Base-by-base conservation (phyloP, 2,797 vertebrate genomes). In the Scyliorhinus canicula region DNA sequence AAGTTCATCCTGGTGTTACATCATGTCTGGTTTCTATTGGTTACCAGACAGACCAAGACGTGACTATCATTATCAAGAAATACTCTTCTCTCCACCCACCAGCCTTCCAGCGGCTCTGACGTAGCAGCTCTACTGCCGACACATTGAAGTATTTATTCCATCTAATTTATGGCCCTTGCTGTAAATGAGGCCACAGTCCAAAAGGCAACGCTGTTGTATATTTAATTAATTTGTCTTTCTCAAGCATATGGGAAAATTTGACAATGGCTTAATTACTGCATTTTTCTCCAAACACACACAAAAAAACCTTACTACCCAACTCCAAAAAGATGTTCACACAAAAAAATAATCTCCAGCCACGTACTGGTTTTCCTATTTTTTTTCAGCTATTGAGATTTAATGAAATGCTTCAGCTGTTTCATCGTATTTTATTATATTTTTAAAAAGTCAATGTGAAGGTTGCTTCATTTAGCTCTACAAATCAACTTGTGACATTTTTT, bases 1-100 rank as follows among this genome's bases (percentile, higher is more conserved):
- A 99, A 99, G 98, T 99, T 99, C 98, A 98, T 98, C 97, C 97
- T 97, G 96, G 97, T 98, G 98, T 99, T 99, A 99, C 98, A 99
- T 98, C 98, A 99, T 98, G 99, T 99, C 98, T 99, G 97, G 99
- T 99, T 99, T 98, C 98, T 97, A 96, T 12, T 96, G 98, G 98
- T 98, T 98, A 99, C 98, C 98, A 99, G 99, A 99, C 98, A 98
- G 98, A 97, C 97, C 96, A 97, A 98, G 98, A 99, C 98, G 98
- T 99, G 99, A 99, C 98, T 98, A 97, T 98, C 98, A 99, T 99
- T 97, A 97, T 97, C 98, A 99, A 99, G 97, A 97, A 98, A 97
- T 96, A 97, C 97, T 97, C 96, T 91, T 96, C 97, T 97, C 97
- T 96, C 97, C 97, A 97, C 97, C 97, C 97, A 97, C 97, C 97